Evolutionary conservation across 2,113 vertebrate species (phyloP).

Genomic region (Microcebus lehilahytsara): DNA sequence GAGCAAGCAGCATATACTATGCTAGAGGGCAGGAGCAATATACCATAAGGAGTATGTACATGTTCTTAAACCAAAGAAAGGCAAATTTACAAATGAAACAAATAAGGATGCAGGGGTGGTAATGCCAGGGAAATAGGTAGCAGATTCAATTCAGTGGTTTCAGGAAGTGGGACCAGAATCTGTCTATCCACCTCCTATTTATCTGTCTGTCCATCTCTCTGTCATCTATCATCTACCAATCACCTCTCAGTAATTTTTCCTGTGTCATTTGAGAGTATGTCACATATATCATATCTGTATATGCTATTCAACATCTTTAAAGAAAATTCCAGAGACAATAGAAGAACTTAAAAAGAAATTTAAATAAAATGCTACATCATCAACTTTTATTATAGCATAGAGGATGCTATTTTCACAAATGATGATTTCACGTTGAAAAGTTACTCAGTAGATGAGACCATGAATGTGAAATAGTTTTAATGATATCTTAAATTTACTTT

Average conservation of each 20-base stretch:
- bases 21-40: background rate
- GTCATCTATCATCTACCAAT: background rate
- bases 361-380: background rate
- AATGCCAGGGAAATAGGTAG: background rate
- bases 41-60: background rate
- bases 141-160: background rate
- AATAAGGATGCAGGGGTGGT: background rate
- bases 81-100: background rate
- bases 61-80: background rate
- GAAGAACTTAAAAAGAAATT: background rate
- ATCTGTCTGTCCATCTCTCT: background rate
- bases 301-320: background rate
- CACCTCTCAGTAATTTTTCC: background rate
- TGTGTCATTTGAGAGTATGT: background rate
- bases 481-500: background rate
- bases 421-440: background rate
- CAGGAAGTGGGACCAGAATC: background rate
- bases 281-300: background rate
- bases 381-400: background rate
- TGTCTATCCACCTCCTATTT: background rate
- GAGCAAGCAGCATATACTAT: background rate
- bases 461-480: background rate
- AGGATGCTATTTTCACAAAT: background rate
- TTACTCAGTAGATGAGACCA: background rate
- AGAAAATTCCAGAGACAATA: background rate